Base-by-base conservation (phyloP, 1,140 invertebrate species). In the Planococcus citri region DNA sequence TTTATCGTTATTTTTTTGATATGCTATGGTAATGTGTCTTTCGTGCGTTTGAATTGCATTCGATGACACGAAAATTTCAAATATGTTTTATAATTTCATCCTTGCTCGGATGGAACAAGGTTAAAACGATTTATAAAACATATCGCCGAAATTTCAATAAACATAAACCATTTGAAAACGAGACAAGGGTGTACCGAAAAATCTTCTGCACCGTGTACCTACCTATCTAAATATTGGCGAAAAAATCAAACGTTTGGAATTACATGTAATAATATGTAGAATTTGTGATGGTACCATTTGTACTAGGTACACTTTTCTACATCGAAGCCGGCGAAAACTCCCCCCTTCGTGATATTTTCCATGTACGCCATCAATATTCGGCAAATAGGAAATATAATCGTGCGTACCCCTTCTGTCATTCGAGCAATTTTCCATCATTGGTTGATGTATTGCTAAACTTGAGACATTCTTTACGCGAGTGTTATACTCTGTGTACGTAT, bases 231-330 rank as follows among this genome's bases (percentile, higher is more conserved):
- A 51, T 51, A 51, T 51, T 51, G 17, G 2, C 17, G 41, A 51
- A n/a, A 51, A 51, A 33, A 20, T 51, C 41, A 51, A 20, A 51
- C 12, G 3, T 17, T 14, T 17, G 10, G 41, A 51, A 51, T 51
- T 51, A n/a, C n/a, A n/a, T n/a, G n/a, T n/a, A n/a, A n/a, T n/a
- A n/a, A n/a, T n/a, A n/a, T n/a, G n/a, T n/a, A 51, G 17, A 64
- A 64, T 64, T 64, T 64, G 60, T 64, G 60, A 64, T 64, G 60
- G 60, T n/a, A n/a, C n/a, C n/a, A n/a, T 64, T 64, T 64, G 60
- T 64, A 17, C 60, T 64, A 25, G 60, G 60, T 27, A 64, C 60
- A 17, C 25, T 64, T 64, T 64, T 20, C 25, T 64, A 12, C 60
- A 1, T 25, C 60, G 41, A 51, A 9, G n/a, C 41, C 2, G 17